A percentile compares a stretch with the other conserved stretches of the same genome.
Conservation (phyloP, 2,888 invertebrate species). For the Clusia tigrina region DNA sequence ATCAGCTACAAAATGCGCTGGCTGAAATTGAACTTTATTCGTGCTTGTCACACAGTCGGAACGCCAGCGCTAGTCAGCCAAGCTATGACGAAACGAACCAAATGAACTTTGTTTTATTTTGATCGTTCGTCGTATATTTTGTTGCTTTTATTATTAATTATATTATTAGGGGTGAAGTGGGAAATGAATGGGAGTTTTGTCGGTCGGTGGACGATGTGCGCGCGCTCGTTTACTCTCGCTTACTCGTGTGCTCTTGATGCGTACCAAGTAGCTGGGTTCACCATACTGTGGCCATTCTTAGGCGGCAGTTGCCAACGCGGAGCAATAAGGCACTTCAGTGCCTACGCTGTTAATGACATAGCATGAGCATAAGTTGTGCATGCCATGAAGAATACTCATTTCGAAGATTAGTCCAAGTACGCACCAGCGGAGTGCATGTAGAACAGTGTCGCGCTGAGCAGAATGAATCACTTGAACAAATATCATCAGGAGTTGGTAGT, state of each 20-base stretch:
- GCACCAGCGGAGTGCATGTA: not conserved
- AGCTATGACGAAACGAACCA: conserved; percentile 47
- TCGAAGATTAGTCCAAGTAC: not conserved
- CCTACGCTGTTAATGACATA: not conserved
- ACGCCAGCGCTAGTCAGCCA: not conserved
- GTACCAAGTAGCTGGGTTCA: too few species aligned
- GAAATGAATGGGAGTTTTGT: not conserved
- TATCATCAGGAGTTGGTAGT: not conserved
- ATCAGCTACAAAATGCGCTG: not conserved
- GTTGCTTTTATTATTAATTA: conserved; percentile 8
- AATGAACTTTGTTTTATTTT: conserved; percentile 34
- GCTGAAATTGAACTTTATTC: not conserved
- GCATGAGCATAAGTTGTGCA: not conserved
- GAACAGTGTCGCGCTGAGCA: too few species aligned
- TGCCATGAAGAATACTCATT: not conserved
- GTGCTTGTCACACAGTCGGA: not conserved
- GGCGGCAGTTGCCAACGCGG: not conserved
- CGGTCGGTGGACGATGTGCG: not conserved
- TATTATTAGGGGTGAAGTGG: not conserved
- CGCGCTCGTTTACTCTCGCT: too few species aligned
- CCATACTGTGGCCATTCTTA: too few species aligned
- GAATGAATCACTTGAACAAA: not conserved
- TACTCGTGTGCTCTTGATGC: too few species aligned
- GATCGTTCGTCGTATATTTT: conserved; percentile 20
- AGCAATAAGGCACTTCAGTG: not conserved